Evolutionary conservation across 2,797 vertebrate species (phyloP).

Genomic region (Pseudocheirus occidentalis): DNA sequence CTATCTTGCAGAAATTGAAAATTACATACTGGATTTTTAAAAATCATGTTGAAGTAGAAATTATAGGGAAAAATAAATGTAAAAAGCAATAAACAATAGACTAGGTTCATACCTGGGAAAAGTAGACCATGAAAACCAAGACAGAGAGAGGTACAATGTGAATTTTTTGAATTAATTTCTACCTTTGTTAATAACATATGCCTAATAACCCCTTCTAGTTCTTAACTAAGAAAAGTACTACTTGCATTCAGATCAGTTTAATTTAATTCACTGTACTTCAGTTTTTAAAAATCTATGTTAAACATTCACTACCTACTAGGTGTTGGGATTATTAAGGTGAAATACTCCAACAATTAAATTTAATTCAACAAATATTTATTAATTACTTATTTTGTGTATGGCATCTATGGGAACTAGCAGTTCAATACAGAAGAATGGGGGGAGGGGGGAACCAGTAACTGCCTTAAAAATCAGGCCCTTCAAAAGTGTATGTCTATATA

Average conservation of each 20-base stretch:
- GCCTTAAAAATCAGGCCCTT: no score
- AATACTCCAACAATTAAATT: not conserved
- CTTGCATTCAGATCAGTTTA: not conserved
- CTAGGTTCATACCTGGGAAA: not conserved
- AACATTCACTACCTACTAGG: not conserved
- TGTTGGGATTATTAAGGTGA: not conserved
- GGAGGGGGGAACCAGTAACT: no score
- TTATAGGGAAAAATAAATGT: not conserved
- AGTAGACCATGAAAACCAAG: slow-evolving; percentile 27
- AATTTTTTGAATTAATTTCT: not conserved
- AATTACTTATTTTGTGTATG: not conserved
- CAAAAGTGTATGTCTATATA: no score
- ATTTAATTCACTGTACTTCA: slow-evolving; percentile 36
- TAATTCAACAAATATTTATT: not conserved
- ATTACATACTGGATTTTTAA: not conserved
- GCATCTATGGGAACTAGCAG: not conserved
- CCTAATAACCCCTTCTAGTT: not conserved
- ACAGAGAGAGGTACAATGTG: not conserved
- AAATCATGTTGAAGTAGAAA: not conserved
- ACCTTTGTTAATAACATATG: not conserved
- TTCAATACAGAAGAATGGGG: not conserved
- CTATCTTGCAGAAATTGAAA: slow-evolving; percentile 47
- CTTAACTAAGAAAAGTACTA: not conserved
- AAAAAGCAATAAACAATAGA: slow-evolving; percentile 15
- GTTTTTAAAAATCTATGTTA: not conserved